A percentile compares a stretch with the other conserved stretches of the same genome.
Conservation (phyloP, 2,888 invertebrate species). For the Hirtodrosophila alboralis region DNA sequence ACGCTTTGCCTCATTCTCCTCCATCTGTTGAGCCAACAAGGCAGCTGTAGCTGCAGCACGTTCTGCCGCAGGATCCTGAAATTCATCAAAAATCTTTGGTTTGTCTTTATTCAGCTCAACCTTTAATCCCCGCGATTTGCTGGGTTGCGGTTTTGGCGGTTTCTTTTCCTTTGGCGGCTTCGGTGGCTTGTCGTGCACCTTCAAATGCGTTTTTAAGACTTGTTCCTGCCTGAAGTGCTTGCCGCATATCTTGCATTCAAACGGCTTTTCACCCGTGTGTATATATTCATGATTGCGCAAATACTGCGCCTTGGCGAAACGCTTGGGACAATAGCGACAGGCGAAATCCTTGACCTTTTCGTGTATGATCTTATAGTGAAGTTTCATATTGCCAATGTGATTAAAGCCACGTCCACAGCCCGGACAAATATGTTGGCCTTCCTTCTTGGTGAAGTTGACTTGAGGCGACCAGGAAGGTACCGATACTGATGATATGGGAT, state of each 20-base stretch:
- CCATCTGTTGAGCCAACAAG: constrained; percentile 76
- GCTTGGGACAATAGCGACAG: constrained; percentile 81
- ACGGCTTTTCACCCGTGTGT: constrained; percentile 83
- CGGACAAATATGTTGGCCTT: constrained; percentile 81
- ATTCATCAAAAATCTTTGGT: constrained; percentile 71
- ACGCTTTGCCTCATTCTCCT: constrained; percentile 78
- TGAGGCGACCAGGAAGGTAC: constrained; percentile 81
- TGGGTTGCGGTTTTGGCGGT: constrained; percentile 51
- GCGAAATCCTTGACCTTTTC: constrained; percentile 82
- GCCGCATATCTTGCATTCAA: constrained; percentile 79
- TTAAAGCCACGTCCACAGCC: constrained; percentile 82
- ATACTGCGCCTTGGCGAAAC: constrained; percentile 83
- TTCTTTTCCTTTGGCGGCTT: constrained; percentile 60
- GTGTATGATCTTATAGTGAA: constrained; percentile 82
- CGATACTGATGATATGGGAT: constrained; percentile 81
- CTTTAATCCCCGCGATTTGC: constrained; percentile 53
- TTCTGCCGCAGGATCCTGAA: constrained; percentile 72
- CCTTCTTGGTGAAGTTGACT: constrained; percentile 83
- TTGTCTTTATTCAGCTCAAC: constrained; percentile 57
- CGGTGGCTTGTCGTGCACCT: constrained; percentile 76
- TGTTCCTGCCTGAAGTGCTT: constrained; percentile 82
- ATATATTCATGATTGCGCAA: constrained; percentile 83
- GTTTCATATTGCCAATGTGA: constrained; percentile 80
- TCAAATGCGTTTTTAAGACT: constrained; percentile 81
- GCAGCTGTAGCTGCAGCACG: constrained; percentile 79